A percentile compares a stretch with the other conserved stretches of the same genome.
phyloP scores from a whole-genome alignment of 2,797 vertebrate genomes.

The Ficedula albicollis region DNA sequence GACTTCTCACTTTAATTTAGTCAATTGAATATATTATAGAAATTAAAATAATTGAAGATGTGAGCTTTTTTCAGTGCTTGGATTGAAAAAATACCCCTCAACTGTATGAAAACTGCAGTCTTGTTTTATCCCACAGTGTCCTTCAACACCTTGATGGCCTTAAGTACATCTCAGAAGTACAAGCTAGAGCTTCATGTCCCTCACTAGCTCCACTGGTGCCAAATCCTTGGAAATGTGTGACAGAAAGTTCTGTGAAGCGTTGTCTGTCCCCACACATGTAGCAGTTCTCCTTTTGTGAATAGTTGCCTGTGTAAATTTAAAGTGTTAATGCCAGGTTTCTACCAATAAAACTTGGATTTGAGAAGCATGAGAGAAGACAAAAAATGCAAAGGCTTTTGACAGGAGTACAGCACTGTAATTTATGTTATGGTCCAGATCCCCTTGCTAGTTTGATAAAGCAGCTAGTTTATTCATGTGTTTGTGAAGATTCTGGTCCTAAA shows the following conservation, averaged over 20 bases:
- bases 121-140: not conserved
- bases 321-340: not conserved
- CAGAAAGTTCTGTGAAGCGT: not conserved
- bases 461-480: not conserved
- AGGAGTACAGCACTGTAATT: not conserved
- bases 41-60: not conserved
- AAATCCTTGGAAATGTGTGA: not conserved
- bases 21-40: not conserved
- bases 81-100: fast-evolving
- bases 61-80: not conserved
- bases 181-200: not conserved
- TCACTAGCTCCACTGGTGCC: not conserved
- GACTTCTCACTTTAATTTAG: not conserved
- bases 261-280: not conserved
- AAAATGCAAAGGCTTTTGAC: not conserved
- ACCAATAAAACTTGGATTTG: not conserved
- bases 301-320: not conserved
- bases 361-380: not conserved
- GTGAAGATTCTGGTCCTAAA: not conserved
- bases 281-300: not conserved
- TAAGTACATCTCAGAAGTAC: not conserved
- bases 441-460: not conserved
- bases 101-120: not conserved
- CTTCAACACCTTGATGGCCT: not conserved
- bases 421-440: not conserved